Percentiles rank a stretch among this genome's conserved stretches.
Conservation (phyloP, 2,113 vertebrate species). For the Columba janthina region DNA sequence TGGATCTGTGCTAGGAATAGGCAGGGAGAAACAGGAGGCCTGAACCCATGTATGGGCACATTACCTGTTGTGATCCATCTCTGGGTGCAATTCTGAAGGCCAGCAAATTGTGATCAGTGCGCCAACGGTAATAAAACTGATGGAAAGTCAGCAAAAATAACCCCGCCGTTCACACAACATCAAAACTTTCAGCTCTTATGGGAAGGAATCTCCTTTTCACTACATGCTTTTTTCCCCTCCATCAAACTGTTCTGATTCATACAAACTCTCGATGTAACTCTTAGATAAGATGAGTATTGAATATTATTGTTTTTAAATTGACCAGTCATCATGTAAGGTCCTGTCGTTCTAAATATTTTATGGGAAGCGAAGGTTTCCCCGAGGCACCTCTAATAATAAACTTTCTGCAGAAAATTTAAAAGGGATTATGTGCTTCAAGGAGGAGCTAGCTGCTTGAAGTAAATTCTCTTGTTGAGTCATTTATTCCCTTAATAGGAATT, state of each 20-base stretch:
- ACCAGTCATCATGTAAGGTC: slow-evolving; percentile 41
- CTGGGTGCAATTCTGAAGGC: neutral
- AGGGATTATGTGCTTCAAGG: slow-evolving; percentile 68
- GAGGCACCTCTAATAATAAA: slow-evolving; percentile 69
- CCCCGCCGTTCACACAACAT: neutral
- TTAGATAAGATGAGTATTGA: neutral
- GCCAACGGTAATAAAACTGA: neutral
- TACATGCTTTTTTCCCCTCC: neutral
- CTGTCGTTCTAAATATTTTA: slow-evolving; percentile 65
- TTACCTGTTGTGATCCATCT: neutral
- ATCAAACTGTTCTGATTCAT: neutral
- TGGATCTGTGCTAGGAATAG: neutral
- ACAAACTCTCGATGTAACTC: neutral
- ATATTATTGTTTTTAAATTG: slow-evolving; percentile 71
- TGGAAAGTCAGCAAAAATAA: neutral
- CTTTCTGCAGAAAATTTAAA: slow-evolving; percentile 72
- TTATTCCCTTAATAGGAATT: slow-evolving; percentile 87
- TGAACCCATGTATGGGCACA: neutral
- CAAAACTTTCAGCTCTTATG: neutral
- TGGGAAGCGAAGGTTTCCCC: slow-evolving; percentile 56
- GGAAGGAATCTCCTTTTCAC: neutral
- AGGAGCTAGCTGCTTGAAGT: slow-evolving; percentile 66
- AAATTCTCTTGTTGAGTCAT: slow-evolving; percentile 76
- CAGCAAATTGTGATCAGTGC: neutral
- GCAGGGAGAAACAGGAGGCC: neutral